These are phyloP conservation scores for Macrobrachium nipponense DNA, from an alignment of 1,140 invertebrate species.

Conservation along the genomic window DNA sequence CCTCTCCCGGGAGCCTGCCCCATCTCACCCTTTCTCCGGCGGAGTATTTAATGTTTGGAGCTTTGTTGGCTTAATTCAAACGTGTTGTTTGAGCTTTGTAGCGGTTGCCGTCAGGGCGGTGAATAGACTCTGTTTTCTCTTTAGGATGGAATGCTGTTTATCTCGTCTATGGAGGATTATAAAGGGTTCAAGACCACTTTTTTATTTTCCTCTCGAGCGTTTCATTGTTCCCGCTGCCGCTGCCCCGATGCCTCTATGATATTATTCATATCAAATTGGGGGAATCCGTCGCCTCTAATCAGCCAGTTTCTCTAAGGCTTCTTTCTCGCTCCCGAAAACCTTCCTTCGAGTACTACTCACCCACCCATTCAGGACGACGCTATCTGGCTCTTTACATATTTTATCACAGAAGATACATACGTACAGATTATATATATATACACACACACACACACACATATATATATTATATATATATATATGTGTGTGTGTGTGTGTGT, in stretches of 20 bases:
- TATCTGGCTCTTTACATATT: not conserved
- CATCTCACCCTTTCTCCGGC: not conserved
- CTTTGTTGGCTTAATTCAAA: slow-evolving; percentile 4
- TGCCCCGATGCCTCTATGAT: too few species aligned
- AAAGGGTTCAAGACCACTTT: too few species aligned
- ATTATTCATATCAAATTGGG: too few species aligned
- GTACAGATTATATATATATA: not conserved
- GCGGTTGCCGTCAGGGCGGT: too few species aligned
- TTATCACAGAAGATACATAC: not conserved
- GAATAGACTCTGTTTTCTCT: too few species aligned
- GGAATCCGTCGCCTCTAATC: too few species aligned
- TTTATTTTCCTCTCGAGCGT: too few species aligned
- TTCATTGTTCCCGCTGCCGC: too few species aligned
- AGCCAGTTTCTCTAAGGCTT: too few species aligned
- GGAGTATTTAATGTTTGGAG: slow-evolving; percentile 13
- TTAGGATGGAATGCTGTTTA: too few species aligned
- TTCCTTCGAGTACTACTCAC: not conserved
- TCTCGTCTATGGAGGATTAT: too few species aligned
- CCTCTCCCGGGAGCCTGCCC: too few species aligned
- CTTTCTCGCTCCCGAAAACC: not conserved
- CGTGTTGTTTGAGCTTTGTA: not conserved
- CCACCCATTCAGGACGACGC: not conserved
- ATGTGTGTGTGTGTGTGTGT: not conserved
- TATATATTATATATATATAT: slow-evolving; percentile 18
- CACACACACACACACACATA: not conserved